Base-by-base conservation (phyloP, 2,888 invertebrate species). In the Hirtodrosophila duncani region DNA sequence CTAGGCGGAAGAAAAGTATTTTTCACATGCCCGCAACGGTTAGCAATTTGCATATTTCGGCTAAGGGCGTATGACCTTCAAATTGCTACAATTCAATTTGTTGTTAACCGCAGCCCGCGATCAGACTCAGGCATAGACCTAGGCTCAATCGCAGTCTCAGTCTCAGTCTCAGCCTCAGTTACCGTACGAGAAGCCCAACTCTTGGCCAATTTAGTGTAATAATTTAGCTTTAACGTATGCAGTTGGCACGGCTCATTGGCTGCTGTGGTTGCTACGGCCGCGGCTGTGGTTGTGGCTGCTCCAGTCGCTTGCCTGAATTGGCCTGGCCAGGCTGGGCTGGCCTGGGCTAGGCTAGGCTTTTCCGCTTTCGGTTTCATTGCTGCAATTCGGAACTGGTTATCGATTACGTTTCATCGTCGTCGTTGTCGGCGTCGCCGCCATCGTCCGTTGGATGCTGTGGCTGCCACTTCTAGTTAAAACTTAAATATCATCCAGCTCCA, bases 321-420 rank as follows among this genome's bases (percentile, higher is more conserved):
- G 27, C 34, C 36, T 46, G 52, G 24, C n/a, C 33, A 24, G 17
- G 31, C 30, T 42, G 50, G 48, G 34, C 51, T 52, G 16, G 20
- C 16, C 39, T 57, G 43, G 46, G 63, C 60, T 64, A 68, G 58
- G 58, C 64, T 68, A 69, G 65, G 74, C 64, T 72, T 75, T 75
- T 78, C 71, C 79, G 81, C 81, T 81, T 81, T 81, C 81, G 67
- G 77, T 81, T 81, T 81, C 81, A 81, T 77, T 81, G 78, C 71
- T 72, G 75, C 78, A 77, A 75, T 77, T 64, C 71, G 67, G 67
- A 80, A 80, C 81, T 80, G 77, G 79, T 81, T 81, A 81, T 78
- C 79, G 80, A 79, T 81, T 75, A 77, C 77, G 74, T 67, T 78
- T 63, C 68, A 55, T 31, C 63, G 48, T 46, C 55, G 62, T 55